Percentiles rank a stretch among this genome's conserved stretches.
phyloP scores from a whole-genome alignment of 2,113 vertebrate genomes.

The Hemichromis elongatus region DNA sequence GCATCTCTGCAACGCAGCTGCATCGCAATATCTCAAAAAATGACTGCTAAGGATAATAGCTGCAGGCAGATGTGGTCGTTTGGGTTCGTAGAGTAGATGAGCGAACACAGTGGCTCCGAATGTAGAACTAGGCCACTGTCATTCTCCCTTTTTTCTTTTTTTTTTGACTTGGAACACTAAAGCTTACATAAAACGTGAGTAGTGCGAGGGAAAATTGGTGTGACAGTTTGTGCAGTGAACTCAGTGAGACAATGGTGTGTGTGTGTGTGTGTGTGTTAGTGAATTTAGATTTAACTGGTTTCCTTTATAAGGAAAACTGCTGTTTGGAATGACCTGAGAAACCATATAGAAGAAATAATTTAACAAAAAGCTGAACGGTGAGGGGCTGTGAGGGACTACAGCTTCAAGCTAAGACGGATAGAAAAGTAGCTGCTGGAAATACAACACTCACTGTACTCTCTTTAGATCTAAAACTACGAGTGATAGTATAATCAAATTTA shows the following conservation, averaged over 20 bases:
- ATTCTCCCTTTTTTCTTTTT: neutral
- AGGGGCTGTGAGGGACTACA: neutral
- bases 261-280: neutral
- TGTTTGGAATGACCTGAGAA: constrained; percentile 57
- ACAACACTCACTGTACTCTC: neutral
- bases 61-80: constrained; percentile 29
- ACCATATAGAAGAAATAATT: constrained; percentile 21
- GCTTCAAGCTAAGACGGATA: constrained; percentile 6
- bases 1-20: constrained; percentile 12
- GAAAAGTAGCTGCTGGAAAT: constrained; percentile 10
- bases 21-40: neutral
- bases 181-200: constrained; percentile 7
- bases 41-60: neutral
- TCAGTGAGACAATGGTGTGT: neutral
- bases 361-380: constrained; percentile 5
- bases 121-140: constrained; percentile 1
- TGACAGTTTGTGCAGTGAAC: constrained; percentile 21
- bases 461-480: constrained; percentile 2
- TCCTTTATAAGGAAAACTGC: constrained; percentile 14
- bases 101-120: neutral
- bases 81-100: constrained; percentile 20
- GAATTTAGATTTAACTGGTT: neutral
- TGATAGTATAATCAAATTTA: constrained; percentile 23
- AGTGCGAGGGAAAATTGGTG: neutral
- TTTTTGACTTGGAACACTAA: neutral